Base-by-base conservation (phyloP, 2,888 invertebrate species). In the Cyrtodaria siliqua region DNA sequence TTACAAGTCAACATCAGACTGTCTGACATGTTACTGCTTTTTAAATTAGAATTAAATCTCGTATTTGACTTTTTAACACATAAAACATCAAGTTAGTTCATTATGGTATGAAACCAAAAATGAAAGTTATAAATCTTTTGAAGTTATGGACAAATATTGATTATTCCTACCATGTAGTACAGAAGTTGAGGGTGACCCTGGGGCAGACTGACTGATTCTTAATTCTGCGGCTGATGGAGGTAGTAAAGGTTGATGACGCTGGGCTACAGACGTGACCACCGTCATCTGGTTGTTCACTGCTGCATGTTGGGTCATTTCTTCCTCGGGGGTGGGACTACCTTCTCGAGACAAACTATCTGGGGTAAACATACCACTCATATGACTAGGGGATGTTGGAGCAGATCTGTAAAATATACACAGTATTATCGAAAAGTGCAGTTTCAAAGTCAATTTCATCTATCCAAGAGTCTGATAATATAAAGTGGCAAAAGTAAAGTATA, bases 351-450 rank as follows among this genome's bases (percentile, higher is more conserved):
- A 93, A 85, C 95, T 95, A 92, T 97, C 97, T 14, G 97, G 97
- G 78, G 97, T 97, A 93, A 96, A 96, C 86, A 97, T 94, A 53
- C 96, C 97, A 69, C 96, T 96, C 80, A 97, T 96, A 91, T 98
- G 98, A 90, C 97, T 97, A 79, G 98, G 98, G 44, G 98, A 98
- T 71, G 97, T 97, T 44, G 98, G 98, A 62, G 98, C 98, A 93
- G 97, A 97, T 94, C 98, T 97, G 93, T n/a, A 56, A 27, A 27
- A 27, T 16, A 8, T 14, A 44, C 44, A 63, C 14, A 40, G 24
- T n/a, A 52, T 26, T 24, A 24, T 52, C 4, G 4, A 33, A n/a
- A n/a, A n/a, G n/a, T n/a, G n/a, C n/a, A n/a, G n/a, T n/a, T n/a
- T n/a, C n/a, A n/a, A n/a, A n/a, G n/a, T n/a, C n/a, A n/a, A n/a